Percentiles rank a stretch among this genome's conserved stretches.
Conservation (phyloP, 1,140 invertebrate species). For the Agrilus planipennis region DNA sequence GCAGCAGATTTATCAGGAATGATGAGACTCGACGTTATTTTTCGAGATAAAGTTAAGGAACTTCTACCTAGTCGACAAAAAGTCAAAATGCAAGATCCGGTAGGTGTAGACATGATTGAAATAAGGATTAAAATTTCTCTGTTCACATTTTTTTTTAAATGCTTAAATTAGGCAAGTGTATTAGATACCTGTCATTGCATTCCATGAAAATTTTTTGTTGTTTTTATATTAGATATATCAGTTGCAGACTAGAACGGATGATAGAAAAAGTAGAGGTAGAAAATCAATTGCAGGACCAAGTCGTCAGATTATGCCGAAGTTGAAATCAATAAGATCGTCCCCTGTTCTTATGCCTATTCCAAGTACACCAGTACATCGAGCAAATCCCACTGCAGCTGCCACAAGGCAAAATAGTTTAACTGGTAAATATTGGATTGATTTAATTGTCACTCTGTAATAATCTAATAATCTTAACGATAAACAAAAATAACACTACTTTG, state of each 20-base stretch:
- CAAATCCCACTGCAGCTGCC: conserved; percentile 17
- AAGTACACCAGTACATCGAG: conserved; percentile 17
- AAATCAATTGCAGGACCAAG: conserved; percentile 28
- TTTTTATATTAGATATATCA: conserved; percentile 6
- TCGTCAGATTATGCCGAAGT: conserved; percentile 23
- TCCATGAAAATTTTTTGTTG: too few species aligned
- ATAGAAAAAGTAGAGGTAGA: conserved; percentile 42
- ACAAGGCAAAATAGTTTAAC: conserved; percentile 17
- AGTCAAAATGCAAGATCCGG: conserved; percentile 43
- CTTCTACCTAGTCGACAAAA: conserved; percentile 36
- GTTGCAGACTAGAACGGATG: conserved; percentile 42
- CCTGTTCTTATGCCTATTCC: conserved; percentile 10
- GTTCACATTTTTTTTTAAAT: too few species aligned
- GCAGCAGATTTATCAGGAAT: conserved; percentile 41
- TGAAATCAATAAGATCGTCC: conserved; percentile 20
- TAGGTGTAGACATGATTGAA: conserved; percentile 4
- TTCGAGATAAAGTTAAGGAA: conserved; percentile 34
- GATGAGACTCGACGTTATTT: conserved; percentile 43
- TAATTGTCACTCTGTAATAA: too few species aligned
- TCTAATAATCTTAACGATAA: too few species aligned
- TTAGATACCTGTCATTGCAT: too few species aligned
- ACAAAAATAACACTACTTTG: too few species aligned
- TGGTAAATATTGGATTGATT: too few species aligned
- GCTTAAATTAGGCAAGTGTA: too few species aligned
- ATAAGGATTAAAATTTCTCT: too few species aligned